These are phyloP conservation scores for Ommatoiulus sabulosus DNA, from an alignment of 2,888 invertebrate species.

Conservation along the genomic window DNA sequence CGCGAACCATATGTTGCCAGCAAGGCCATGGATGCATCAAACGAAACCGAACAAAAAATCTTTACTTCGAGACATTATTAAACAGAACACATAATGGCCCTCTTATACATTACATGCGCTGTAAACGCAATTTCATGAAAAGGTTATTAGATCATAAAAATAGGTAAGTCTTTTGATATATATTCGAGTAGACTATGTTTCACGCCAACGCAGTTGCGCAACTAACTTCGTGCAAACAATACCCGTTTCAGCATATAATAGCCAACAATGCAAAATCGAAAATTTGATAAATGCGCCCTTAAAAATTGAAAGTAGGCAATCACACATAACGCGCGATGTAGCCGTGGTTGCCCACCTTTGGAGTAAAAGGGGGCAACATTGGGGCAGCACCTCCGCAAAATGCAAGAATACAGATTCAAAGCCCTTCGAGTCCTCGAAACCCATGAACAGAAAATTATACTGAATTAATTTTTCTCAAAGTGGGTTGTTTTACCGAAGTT, in stretches of 20 bases:
- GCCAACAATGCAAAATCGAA: not conserved
- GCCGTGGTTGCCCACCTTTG: conserved; percentile 16
- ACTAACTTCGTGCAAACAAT: not conserved
- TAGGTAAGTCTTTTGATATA: not conserved
- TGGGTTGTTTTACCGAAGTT: too few relatives aligned
- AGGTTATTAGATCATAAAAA: not conserved
- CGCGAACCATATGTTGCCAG: not conserved
- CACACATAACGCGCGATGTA: not conserved
- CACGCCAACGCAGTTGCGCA: not conserved
- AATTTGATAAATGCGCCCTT: too few relatives aligned
- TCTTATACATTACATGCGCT: too few relatives aligned
- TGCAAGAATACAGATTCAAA: too few relatives aligned
- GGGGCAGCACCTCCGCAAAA: too few relatives aligned
- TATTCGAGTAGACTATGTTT: not conserved
- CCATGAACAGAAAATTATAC: too few relatives aligned
- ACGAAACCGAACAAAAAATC: not conserved
- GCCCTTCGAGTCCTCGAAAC: too few relatives aligned
- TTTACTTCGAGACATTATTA: not conserved
- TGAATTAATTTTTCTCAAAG: too few relatives aligned
- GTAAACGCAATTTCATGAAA: not conserved
- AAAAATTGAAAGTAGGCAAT: not conserved
- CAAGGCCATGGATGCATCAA: conserved; percentile 10
- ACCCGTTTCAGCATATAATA: not conserved
- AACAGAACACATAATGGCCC: not conserved
- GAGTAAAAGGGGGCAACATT: not conserved